Conservation (phyloP, 2,113 vertebrate genomes). For the Atractosteus spatula region DNA sequence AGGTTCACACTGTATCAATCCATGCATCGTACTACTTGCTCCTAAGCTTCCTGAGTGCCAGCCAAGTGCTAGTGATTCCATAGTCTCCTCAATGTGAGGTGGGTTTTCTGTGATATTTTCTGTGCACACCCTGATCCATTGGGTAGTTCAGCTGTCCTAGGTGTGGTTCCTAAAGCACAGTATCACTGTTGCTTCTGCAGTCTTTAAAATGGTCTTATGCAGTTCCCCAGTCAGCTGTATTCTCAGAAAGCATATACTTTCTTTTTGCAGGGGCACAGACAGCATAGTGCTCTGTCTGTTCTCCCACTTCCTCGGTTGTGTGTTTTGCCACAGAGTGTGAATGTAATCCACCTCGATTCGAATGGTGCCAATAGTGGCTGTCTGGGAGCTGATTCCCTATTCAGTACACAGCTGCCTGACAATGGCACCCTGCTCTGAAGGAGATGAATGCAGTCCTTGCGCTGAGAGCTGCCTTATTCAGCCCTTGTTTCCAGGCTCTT, state of each 20-base stretch:
- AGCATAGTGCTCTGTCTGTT: no score
- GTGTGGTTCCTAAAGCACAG: no score
- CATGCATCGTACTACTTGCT: constrained; percentile 47
- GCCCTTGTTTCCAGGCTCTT: constrained; percentile 29
- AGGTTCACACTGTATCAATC: constrained; percentile 49
- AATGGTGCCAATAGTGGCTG: constrained; percentile 18
- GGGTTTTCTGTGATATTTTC: no score
- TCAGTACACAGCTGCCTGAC: constrained; percentile 38
- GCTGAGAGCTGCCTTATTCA: constrained; percentile 29
- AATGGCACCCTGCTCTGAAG: constrained; percentile 38
- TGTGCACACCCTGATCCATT: no score
- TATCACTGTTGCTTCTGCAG: no score
- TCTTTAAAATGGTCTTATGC: no score
- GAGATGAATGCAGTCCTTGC: constrained; percentile 34
- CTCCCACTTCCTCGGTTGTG: no score
- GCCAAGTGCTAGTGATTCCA: constrained; percentile 55
- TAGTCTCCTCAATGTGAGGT: constrained; percentile 32
- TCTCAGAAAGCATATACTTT: no score
- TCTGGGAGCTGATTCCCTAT: constrained; percentile 34
- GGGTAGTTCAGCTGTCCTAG: no score
- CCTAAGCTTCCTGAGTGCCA: constrained; percentile 60
- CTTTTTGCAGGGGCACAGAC: no score
- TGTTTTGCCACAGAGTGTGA: constrained; percentile 16
- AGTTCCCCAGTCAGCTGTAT: no score
- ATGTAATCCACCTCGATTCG: constrained; percentile 16